phyloP scores from a whole-genome alignment of 2,797 vertebrate species.

The Protonibea diacanthus region DNA sequence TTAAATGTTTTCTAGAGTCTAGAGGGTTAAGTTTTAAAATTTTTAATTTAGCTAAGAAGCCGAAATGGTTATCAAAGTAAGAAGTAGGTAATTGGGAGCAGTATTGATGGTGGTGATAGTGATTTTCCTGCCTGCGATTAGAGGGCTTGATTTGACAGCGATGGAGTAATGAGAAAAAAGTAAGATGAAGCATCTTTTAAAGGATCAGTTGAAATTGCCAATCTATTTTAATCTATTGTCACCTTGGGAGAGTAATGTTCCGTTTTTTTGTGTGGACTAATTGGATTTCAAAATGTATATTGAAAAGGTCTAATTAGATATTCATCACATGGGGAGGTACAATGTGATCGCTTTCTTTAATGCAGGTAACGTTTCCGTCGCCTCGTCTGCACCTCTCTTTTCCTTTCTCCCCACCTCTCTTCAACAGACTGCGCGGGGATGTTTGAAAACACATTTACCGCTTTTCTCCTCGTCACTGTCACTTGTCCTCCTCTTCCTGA shows the following conservation, averaged over 20 bases:
- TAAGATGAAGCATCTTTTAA: slow-evolving; percentile 73
- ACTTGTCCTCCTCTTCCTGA: slow-evolving; percentile 38
- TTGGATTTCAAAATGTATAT: slow-evolving; percentile 80
- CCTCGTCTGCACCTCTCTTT: not conserved
- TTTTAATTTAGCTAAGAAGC: not conserved
- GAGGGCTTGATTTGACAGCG: slow-evolving; percentile 66
- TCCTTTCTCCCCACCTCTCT: slow-evolving; percentile 9
- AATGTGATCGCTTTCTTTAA: slow-evolving; percentile 52
- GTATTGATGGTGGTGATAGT: slow-evolving; percentile 13
- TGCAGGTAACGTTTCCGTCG: slow-evolving; percentile 57
- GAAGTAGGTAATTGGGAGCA: slow-evolving; percentile 18
- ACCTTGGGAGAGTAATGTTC: slow-evolving; percentile 78
- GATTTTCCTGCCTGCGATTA: slow-evolving; percentile 41
- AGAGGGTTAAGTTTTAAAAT: not conserved
- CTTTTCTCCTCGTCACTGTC: slow-evolving; percentile 54
- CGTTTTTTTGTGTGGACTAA: slow-evolving; percentile 79
- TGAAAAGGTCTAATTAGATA: slow-evolving; percentile 80
- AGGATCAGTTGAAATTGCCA: slow-evolving; percentile 76
- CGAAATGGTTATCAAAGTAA: not conserved
- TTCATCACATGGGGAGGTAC: slow-evolving; percentile 71
- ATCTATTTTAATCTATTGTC: slow-evolving; percentile 83
- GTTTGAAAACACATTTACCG: slow-evolving; percentile 35
- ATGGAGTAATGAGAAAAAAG: slow-evolving; percentile 70
- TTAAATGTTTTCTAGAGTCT: no score
- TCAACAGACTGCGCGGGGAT: slow-evolving; percentile 8